Percentiles rank a stretch among this genome's conserved stretches.
phyloP scores from a whole-genome alignment of 2,113 vertebrate genomes.

The Anas platyrhynchos region DNA sequence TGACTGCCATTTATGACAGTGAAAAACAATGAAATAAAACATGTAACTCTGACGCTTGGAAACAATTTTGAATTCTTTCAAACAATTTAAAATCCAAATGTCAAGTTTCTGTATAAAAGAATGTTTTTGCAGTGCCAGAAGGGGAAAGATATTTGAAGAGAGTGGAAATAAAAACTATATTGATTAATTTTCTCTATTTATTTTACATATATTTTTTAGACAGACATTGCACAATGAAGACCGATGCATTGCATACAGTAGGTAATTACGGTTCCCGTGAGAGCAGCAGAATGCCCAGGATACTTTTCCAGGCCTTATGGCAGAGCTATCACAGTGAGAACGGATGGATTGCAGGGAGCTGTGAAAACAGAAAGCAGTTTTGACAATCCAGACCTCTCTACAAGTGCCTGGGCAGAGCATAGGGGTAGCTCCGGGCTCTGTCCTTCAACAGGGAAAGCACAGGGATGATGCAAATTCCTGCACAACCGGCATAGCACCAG shows the following conservation, averaged over 20 bases:
- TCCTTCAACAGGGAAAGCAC: background rate
- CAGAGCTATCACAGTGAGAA: background rate
- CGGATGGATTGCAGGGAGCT: background rate
- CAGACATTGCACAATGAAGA: background rate
- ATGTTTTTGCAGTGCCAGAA: background rate
- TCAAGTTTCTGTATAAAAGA: background rate
- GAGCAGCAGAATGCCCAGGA: background rate
- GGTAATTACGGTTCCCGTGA: background rate
- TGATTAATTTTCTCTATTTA: background rate
- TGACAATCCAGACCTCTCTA: background rate
- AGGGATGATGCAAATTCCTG: rapidly evolving
- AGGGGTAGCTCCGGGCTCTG: background rate
- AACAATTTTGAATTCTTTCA: background rate
- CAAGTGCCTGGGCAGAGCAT: background rate
- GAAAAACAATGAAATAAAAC: background rate
- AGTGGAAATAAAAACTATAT: background rate
- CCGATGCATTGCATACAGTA: background rate
- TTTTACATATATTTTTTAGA: background rate
- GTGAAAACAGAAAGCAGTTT: background rate
- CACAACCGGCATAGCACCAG: rapidly evolving
- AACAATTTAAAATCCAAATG: background rate
- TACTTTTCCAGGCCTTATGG: background rate
- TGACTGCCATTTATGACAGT: background rate
- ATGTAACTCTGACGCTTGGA: background rate
- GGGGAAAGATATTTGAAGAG: background rate